Base-by-base conservation (phyloP, 2,113 vertebrate species). In the Mola mola region DNA sequence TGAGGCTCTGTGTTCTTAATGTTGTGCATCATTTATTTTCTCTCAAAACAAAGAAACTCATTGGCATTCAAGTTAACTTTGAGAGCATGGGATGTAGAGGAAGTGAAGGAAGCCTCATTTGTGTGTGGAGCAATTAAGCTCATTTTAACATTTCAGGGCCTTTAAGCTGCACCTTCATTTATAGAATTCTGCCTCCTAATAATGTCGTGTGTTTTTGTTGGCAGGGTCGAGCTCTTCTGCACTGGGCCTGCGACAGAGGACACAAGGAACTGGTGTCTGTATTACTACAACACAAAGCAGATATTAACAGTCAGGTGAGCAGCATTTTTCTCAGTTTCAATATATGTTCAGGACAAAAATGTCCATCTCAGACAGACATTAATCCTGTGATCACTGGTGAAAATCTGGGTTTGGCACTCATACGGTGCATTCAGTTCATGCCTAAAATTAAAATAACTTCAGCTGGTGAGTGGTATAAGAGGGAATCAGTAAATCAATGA, bases 161-260 rank as follows among this genome's bases (percentile, higher is more conserved):
- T 19, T 53, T 40, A 12, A 33, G 36, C 8, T n/a, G n/a, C n/a
- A n/a, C n/a, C 2, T 38, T 37, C 0, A 13, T 7, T 5, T 42
- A 37, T 1, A 16, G 26, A 17, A 2, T 4, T 11, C 16, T 2
- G 1, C 2, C 40, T 47, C 20, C 13, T 15, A 13, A 4, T 36
- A 11, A 12, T 6, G 12, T 43, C 5, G 7, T 64, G 42, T 64
- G 21, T 42, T 22, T 77, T 12, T 76, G 63, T 36, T 24, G 76
- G 78, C 81, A 99, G 97, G 96, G 96, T 12, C 92, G 96, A 68
- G 91, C 94, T 44, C 91, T 98, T 20, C 92, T 99, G 38, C 96
- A 98, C 69, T 99, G 97, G 96, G 94, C 96, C 0, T 98, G 96
- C 51, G 96, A 99, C 79, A 90, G 97, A 90, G 97, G 97, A 78